phyloP scores from a whole-genome alignment of 2,113 vertebrate species.

The Neotoma lepida region DNA sequence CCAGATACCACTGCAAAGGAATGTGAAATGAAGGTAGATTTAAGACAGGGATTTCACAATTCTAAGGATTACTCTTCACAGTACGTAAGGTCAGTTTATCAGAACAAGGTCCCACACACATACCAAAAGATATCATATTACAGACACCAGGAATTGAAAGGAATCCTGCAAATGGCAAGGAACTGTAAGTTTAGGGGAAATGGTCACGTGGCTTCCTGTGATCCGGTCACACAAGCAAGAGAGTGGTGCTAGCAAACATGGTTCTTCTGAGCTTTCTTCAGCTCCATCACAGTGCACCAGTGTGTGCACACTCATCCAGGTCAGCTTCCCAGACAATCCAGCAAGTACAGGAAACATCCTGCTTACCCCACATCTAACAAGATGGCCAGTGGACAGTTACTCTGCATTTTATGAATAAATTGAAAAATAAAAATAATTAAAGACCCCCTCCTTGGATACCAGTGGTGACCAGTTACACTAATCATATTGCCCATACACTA shows the following conservation, averaged over 20 bases:
- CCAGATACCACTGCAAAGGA: not conserved
- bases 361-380: not conserved
- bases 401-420: not conserved
- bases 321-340: not conserved
- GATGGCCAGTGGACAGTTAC: no score
- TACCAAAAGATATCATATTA: not conserved
- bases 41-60: not conserved
- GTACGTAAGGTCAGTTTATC: not conserved
- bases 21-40: not conserved
- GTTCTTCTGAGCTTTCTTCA: not conserved
- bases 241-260: not conserved
- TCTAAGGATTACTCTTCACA: not conserved
- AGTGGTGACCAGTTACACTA: not conserved
- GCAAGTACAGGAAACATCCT: not conserved
- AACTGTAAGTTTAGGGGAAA: not conserved
- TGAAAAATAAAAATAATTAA: not conserved
- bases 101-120: not conserved
- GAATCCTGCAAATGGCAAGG: not conserved
- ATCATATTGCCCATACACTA: not conserved
- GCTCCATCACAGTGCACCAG: fast-evolving
- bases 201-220: not conserved
- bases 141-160: not conserved
- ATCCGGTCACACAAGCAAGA: not conserved
- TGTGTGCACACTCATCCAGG: no score
- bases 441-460: not conserved